Evolutionary conservation across 2,113 vertebrate species (phyloP).

Genomic region (Microcebus lehilahytsara): DNA sequence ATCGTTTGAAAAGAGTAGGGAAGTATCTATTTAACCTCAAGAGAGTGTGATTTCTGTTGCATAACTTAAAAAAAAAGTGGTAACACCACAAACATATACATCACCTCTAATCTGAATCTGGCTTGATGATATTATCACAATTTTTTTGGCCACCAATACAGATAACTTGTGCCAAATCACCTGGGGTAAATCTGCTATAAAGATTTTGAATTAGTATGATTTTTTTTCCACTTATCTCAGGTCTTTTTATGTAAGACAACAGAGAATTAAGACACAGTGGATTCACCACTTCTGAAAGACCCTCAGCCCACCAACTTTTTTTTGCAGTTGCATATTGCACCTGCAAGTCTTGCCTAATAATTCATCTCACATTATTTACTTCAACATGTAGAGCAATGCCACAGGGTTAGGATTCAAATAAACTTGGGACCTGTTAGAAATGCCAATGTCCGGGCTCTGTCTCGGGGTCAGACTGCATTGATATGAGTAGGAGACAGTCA

Average conservation of each 20-base stretch:
- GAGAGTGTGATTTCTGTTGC: conserved; percentile 42
- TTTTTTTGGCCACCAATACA: not conserved
- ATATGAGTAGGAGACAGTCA: not conserved
- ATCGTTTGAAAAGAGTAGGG: conserved; percentile 51
- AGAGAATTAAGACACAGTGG: not conserved
- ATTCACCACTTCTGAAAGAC: not conserved
- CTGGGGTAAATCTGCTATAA: not conserved
- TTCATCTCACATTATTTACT: not conserved
- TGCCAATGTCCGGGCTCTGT: not conserved
- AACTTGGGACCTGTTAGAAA: not conserved
- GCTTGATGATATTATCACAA: not conserved
- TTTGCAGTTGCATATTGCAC: not conserved
- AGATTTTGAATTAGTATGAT: conserved; percentile 28
- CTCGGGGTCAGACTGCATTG: not conserved
- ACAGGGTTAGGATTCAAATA: not conserved
- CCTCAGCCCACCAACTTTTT: not conserved
- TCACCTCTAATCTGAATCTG: not conserved
- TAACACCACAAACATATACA: not conserved
- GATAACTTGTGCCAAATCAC: not conserved
- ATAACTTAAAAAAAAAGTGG: conserved; percentile 57
- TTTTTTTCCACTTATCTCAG: not conserved
- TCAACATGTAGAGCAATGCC: not conserved
- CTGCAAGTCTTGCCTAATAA: not conserved
- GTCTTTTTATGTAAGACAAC: not conserved
- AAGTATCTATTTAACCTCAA: conserved; percentile 45